A percentile compares a stretch with the other conserved stretches of the same genome.
Conservation (phyloP, 2,888 invertebrate genomes). For the Nezara viridula region DNA sequence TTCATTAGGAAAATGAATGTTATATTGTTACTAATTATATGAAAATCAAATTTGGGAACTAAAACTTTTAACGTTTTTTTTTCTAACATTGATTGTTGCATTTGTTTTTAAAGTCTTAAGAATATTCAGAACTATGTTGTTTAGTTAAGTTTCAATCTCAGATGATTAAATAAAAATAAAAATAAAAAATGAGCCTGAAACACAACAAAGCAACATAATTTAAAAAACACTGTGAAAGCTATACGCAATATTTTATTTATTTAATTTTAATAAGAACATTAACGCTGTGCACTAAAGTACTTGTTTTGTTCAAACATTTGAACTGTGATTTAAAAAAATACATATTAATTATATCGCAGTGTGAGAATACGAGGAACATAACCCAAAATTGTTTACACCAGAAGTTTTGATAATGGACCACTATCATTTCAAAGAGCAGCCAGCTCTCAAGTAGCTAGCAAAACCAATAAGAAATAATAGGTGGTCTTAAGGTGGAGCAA, state of each 20-base stretch:
- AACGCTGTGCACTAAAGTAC: background rate
- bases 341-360: background rate
- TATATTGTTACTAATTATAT: background rate
- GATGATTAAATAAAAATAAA: background rate
- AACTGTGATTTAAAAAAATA: background rate
- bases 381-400: no score
- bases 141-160: background rate
- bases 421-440: no score
- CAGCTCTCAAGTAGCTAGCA: no score
- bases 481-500: no score
- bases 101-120: background rate
- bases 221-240: background rate
- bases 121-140: background rate
- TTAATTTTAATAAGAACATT: background rate
- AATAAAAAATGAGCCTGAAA: background rate
- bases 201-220: conserved; percentile 7
- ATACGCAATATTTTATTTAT: background rate
- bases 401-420: no score
- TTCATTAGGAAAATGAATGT: background rate
- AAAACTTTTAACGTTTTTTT: background rate
- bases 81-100: background rate
- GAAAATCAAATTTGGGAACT: background rate
- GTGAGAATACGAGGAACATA: no score
- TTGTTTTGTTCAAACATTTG: background rate
- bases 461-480: no score